A percentile compares a stretch with the other conserved stretches of the same genome.
Evolutionary conservation across 2,888 invertebrate species (phyloP).

Genomic region (Oxycera nigricornis): DNA sequence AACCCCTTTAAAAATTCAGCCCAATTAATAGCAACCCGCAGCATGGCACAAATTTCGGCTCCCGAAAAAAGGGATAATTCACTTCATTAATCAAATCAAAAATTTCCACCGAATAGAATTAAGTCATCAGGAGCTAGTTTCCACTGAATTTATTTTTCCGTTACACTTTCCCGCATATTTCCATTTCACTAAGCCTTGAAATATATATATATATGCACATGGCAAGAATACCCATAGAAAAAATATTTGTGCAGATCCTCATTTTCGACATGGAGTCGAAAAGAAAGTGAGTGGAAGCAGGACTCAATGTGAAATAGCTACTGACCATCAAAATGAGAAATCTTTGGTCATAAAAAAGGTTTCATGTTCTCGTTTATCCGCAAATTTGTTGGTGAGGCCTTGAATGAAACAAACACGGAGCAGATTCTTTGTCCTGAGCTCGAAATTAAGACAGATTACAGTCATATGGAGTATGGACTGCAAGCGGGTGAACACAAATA

Average conservation of each 20-base stretch:
- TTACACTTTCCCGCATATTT: constrained; percentile 5
- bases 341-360: constrained; percentile 41
- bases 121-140: constrained; percentile 41
- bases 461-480: too few relatives aligned
- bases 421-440: background rate
- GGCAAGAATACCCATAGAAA: background rate
- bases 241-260: constrained; percentile 14
- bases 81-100: constrained; percentile 34
- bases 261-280: background rate
- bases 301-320: constrained; percentile 17
- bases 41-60: constrained; percentile 1
- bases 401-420: constrained; percentile 15
- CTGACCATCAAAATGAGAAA: constrained; percentile 40
- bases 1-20: too few relatives aligned
- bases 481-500: too few relatives aligned
- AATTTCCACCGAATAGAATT: constrained; percentile 40
- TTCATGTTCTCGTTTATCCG: constrained; percentile 40
- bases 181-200: background rate
- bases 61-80: constrained; percentile 37
- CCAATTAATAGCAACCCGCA: too few relatives aligned
- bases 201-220: constrained; percentile 11
- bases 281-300: background rate
- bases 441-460: too few relatives aligned
- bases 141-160: constrained; percentile 40
- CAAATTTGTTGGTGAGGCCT: constrained; percentile 36